Evolutionary conservation across 2,888 invertebrate genomes (phyloP).

Genomic region (Aspidapion aeneum): DNA sequence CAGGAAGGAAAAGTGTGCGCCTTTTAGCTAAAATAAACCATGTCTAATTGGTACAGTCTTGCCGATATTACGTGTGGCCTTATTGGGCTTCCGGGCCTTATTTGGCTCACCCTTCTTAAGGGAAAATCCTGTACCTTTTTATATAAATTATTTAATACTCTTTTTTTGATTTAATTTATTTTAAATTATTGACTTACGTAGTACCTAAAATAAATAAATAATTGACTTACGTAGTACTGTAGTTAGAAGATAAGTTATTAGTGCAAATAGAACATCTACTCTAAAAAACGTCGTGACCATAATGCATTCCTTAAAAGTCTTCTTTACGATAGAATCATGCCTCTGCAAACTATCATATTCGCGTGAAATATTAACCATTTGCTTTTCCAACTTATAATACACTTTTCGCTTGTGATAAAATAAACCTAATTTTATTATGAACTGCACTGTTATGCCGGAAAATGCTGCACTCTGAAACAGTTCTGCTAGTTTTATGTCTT

Average conservation of each 20-base stretch:
- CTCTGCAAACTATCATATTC: neutral
- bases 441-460: neutral
- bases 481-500: neutral
- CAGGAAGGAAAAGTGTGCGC: no score
- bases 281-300: neutral
- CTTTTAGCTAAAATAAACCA: no score
- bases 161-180: no score
- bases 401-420: neutral
- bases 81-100: no score
- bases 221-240: neutral
- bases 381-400: neutral
- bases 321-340: neutral
- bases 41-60: no score
- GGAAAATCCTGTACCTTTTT: no score
- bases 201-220: no score
- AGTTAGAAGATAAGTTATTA: neutral
- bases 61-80: no score
- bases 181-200: no score
- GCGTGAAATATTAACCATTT: neutral
- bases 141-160: no score
- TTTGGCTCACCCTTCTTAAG: no score
- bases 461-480: neutral
- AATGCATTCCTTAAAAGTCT: neutral
- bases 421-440: neutral
- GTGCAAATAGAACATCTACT: neutral